Base-by-base conservation (phyloP, 2,113 vertebrate species). In the Siniperca chuatsi region DNA sequence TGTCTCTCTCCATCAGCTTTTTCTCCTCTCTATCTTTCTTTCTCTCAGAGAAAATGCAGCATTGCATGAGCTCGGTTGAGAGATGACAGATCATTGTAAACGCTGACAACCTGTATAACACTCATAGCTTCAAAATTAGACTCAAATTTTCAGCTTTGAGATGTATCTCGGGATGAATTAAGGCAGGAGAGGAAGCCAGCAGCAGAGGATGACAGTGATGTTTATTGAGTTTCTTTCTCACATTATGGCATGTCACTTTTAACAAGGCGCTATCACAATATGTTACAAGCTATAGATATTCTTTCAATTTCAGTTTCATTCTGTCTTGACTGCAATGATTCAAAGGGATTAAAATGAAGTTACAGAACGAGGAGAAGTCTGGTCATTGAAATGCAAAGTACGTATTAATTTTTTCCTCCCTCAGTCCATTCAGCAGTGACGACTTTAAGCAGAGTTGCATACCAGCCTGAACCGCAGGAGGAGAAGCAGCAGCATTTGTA, bases 301-400 rank as follows among this genome's bases (percentile, higher is more conserved):
- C 69, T 85, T 78, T 86, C 81, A 78, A 20, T 89, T 86, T 67
- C 46, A 55, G 8, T 69, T 61, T 80, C 68, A 58, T 62, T 84
- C 67, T 44, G 71, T 23, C 81, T 72, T 1, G 42, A 68, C 76
- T 35, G 62, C 48, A 16, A 5, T 50, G 75, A 91, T 76, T 82
- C 87, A 82, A 44, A 64, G 78, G 83, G 74, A 81, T 87, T 87
- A 42, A 77, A 87, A 79, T 37, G 55, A 83, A 78, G 67, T 75
- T 65, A 25, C 23, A 57, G 67, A 40, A 64, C 0, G 55, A 46
- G 58, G 52, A 23, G 33, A 70, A 74, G 79, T 83, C 48, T 11
- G 44, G 55, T 84, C 80, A 85, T 85, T 89, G 77, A 87, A 85
- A 90, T 87, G 87, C 85, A 89, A 92, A 90, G 74, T 74, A 54